phyloP scores from a whole-genome alignment of 2,888 invertebrate species.

The Elysia crispata region DNA sequence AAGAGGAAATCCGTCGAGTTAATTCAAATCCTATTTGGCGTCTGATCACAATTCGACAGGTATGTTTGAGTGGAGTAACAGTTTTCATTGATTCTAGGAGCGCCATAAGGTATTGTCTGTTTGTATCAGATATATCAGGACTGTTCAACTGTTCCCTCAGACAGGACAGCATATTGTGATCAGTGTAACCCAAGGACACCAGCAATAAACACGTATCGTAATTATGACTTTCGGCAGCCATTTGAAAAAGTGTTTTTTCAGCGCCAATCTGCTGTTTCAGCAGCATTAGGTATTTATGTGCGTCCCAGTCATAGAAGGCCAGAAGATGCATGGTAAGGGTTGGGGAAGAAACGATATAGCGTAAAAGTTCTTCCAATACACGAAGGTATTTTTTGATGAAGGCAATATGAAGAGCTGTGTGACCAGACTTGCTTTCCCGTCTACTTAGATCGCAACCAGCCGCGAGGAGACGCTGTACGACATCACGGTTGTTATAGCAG shows the following conservation, averaged over 20 bases:
- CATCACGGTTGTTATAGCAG: conserved; percentile 74
- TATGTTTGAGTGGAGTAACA: conserved; percentile 69
- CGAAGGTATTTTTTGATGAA: conserved; percentile 74
- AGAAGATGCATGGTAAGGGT: conserved; percentile 72
- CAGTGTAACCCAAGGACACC: conserved; percentile 69
- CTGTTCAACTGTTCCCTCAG: conserved; percentile 62
- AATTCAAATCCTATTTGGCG: conserved; percentile 70
- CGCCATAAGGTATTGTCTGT: conserved; percentile 63
- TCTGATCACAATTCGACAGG: conserved; percentile 72
- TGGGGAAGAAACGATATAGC: conserved; percentile 71
- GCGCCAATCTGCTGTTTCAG: conserved; percentile 70
- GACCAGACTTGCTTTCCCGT: conserved; percentile 73
- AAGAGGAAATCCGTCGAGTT: conserved; percentile 61
- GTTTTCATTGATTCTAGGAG: conserved; percentile 65
- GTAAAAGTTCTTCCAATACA: conserved; percentile 69
- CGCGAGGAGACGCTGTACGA: conserved; percentile 68
- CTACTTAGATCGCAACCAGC: conserved; percentile 72
- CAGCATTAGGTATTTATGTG: conserved; percentile 72
- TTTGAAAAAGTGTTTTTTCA: conserved; percentile 67
- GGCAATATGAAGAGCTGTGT: conserved; percentile 75
- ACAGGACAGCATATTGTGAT: conserved; percentile 60
- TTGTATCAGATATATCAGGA: conserved; percentile 62
- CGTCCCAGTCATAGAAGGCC: conserved; percentile 72
- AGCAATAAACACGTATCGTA: conserved; percentile 73
- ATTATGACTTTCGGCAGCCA: conserved; percentile 72